Evolutionary conservation across 1,140 invertebrate species (phyloP).

Genomic region (Neodiprion virginianus): DNA sequence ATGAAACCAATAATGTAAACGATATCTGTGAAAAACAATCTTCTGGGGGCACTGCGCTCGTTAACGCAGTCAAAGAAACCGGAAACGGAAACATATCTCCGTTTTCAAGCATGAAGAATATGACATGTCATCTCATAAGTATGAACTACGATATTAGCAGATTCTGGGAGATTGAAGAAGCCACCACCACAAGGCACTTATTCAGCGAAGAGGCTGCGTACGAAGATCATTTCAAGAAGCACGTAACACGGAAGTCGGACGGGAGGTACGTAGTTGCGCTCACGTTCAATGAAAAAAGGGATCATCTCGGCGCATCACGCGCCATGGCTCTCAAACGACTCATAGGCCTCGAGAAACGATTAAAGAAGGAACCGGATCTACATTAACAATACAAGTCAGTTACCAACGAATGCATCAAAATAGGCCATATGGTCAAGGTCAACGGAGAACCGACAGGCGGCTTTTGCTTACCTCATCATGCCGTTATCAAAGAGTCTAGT

Average conservation of each 20-base stretch:
- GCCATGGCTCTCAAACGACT: constrained; percentile 29
- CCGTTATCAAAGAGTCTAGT: constrained; percentile 34
- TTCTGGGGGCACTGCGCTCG: not conserved
- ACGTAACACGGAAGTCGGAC: constrained; percentile 5
- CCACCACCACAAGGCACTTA: not conserved
- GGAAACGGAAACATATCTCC: constrained; percentile 13
- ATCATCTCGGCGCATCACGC: constrained; percentile 24
- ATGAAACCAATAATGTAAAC: not conserved
- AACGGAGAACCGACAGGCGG: constrained; percentile 7
- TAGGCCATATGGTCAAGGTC: constrained; percentile 34
- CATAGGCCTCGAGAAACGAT: constrained; percentile 24
- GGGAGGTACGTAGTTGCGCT: constrained; percentile 27
- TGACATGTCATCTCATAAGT: not conserved
- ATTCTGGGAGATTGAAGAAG: constrained; percentile 30
- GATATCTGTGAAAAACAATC: constrained; percentile 19
- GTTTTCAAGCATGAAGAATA: not conserved
- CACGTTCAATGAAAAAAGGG: constrained; percentile 20
- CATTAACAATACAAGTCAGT: constrained; percentile 24
- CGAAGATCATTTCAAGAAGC: constrained; percentile 25
- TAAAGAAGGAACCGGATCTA: constrained; percentile 25
- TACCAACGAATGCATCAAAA: constrained; percentile 37
- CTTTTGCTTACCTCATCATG: constrained; percentile 38
- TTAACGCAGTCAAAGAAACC: not conserved
- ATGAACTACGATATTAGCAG: constrained; percentile 9
- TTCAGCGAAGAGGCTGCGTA: constrained; percentile 23